Evolutionary conservation across 2,113 vertebrate genomes (phyloP).

Genomic region (Lycaon pictus): DNA sequence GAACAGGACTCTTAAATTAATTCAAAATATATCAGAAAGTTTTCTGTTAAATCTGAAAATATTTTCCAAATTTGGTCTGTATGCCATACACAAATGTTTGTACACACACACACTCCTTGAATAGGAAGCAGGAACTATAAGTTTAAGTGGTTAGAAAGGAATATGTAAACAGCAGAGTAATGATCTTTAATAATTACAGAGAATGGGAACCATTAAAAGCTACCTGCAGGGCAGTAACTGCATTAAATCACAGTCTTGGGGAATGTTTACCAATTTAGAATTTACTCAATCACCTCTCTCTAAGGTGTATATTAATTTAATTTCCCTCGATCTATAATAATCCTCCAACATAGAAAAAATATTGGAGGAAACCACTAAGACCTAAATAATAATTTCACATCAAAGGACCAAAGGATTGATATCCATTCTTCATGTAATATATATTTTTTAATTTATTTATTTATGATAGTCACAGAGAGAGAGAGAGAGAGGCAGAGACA

Average conservation of each 20-base stretch:
- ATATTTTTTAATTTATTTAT: too few relatives aligned
- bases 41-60: neutral
- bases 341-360: neutral
- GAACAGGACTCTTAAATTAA: slow-evolving; percentile 4
- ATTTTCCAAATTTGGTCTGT: neutral
- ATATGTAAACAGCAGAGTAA: neutral
- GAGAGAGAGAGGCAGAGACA: too few relatives aligned
- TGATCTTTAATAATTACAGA: slow-evolving; percentile 43
- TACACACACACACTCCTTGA: neutral
- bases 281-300: slow-evolving; percentile 23
- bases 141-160: neutral
- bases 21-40: neutral
- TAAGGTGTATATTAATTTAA: slow-evolving; percentile 14
- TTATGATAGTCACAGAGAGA: too few relatives aligned
- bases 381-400: neutral
- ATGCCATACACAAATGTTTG: neutral
- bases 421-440: neutral
- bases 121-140: neutral
- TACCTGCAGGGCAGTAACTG: slow-evolving; percentile 4
- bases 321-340: neutral
- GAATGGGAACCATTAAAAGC: slow-evolving; percentile 37
- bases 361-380: neutral
- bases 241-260: slow-evolving; percentile 52
- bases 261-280: slow-evolving; percentile 50
- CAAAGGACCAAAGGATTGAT: neutral